Evolutionary conservation across 2,113 vertebrate species (phyloP).

Genomic region (Microcebus murinus): DNA sequence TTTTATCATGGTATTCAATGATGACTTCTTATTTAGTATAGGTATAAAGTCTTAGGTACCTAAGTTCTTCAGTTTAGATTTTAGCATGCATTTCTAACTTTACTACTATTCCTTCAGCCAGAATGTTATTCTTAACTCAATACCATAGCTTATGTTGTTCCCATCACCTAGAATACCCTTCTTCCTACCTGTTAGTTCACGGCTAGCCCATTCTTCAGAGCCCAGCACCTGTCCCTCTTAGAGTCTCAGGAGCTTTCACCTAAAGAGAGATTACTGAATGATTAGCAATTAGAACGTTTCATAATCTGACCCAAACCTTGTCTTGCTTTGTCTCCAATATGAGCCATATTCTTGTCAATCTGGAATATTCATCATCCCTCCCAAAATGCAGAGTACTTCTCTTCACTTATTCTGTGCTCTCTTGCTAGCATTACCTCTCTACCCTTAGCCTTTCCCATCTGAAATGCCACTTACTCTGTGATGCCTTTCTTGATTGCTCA

Average conservation of each 20-base stretch:
- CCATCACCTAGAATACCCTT: background rate
- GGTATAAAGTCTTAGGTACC: background rate
- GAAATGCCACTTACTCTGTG: background rate
- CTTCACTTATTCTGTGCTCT: background rate
- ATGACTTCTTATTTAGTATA: background rate
- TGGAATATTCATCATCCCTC: background rate
- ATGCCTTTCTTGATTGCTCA: background rate
- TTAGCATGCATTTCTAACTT: background rate
- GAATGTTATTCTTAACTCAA: background rate
- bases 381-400: background rate
- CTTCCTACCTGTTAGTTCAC: background rate
- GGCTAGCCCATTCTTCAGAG: background rate
- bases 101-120: background rate
- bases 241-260: background rate
- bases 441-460: background rate
- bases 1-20: background rate
- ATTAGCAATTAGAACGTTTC: background rate
- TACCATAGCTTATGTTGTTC: background rate
- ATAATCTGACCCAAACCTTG: background rate
- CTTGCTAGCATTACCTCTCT: background rate
- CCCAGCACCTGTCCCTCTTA: background rate
- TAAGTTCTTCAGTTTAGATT: background rate
- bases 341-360: background rate
- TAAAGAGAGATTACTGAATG: background rate
- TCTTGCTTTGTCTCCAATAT: background rate